Evolutionary conservation across 2,888 invertebrate genomes (phyloP).

Genomic region (Crioceris asparagi): DNA sequence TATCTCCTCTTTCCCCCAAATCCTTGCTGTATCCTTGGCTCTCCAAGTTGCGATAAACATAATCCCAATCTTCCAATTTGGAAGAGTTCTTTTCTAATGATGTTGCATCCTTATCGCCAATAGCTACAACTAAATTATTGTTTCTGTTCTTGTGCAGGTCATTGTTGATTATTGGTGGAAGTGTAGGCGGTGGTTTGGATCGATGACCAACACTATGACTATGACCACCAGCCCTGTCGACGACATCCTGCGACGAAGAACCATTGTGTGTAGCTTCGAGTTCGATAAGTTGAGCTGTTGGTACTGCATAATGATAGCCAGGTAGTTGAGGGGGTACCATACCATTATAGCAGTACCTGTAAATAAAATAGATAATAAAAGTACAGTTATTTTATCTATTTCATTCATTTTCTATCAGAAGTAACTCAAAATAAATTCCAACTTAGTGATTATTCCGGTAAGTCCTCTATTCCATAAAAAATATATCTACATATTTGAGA

Average conservation of each 20-base stretch:
- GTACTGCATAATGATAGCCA: constrained; percentile 37
- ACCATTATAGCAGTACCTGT: constrained; percentile 23
- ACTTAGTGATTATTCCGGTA: too few species aligned
- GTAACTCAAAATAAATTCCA: too few species aligned
- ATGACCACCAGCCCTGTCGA: constrained; percentile 7
- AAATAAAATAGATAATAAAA: too few species aligned
- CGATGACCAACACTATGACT: too few species aligned
- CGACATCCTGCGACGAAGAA: constrained; percentile 28
- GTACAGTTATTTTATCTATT: too few species aligned
- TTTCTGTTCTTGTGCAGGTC: constrained; percentile 11
- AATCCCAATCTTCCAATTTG: constrained; percentile 64
- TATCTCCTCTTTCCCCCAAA: constrained; percentile 53
- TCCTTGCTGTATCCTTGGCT: constrained; percentile 60
- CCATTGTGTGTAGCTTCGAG: constrained; percentile 41
- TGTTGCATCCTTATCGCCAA: constrained; percentile 8
- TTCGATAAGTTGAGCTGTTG: constrained; percentile 59
- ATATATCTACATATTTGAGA: too few species aligned
- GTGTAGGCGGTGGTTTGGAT: too few species aligned
- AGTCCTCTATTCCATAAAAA: too few species aligned
- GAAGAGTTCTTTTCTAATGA: constrained; percentile 15
- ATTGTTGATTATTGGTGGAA: too few species aligned
- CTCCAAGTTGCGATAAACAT: constrained; percentile 66
- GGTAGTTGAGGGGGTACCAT: constrained; percentile 53
- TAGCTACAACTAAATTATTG: constrained; percentile 7
- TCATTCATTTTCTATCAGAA: too few species aligned